Evolutionary conservation across 2,888 invertebrate species (phyloP), one percentile per base, ranked within the genome.

Genomic region (Drosophila macrothrix): DNA sequence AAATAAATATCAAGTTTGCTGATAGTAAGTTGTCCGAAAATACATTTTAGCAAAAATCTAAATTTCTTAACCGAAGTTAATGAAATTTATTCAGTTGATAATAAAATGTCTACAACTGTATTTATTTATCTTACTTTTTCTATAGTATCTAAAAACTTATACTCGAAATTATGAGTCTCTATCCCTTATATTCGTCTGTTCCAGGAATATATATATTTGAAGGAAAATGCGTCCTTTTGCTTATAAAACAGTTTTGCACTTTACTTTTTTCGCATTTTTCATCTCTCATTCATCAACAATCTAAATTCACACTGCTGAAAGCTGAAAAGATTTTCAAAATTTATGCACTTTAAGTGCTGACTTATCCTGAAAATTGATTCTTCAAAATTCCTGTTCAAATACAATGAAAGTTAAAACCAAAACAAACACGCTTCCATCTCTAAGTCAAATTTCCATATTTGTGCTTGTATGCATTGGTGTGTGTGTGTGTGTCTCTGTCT

Each of bases 401-500:
- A 14, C 19, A 28, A 28, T 29, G 28, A n/a, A 43, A 59, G 16
- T 25, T 5, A 7, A n/a, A 16, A 4, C 16, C 25, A 25, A 41
- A 28, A 22, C 10, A 12, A 4, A 33, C 50, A 37, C 41, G 52
- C 16, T 25, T 41, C n/a, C 68, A 66, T 35, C 56, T 37, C 29
- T 35, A 52, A 29, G 4, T 25, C 14, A n/a, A 16, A 25, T 35
- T 22, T 37, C 19, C 16, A 25, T 28, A 29, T 56, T 3, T 37
- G 55, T 56, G 12, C 49, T 41, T 63, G 37, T 49, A 25, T n/a
- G 29, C 29, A 14, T 60, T 61, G 58, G n/a, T 71, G 19, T 63
- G 4, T 54, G 55, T 46, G 35, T 14, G 12, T 43, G 0, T n/a
- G n/a, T 41, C 4, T 41, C 14, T 22, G 10, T 41, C 14, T 22